Evolutionary conservation across 2,113 vertebrate species (phyloP), one percentile per base, ranked within the genome.

Genomic region (Malurus elegans): DNA sequence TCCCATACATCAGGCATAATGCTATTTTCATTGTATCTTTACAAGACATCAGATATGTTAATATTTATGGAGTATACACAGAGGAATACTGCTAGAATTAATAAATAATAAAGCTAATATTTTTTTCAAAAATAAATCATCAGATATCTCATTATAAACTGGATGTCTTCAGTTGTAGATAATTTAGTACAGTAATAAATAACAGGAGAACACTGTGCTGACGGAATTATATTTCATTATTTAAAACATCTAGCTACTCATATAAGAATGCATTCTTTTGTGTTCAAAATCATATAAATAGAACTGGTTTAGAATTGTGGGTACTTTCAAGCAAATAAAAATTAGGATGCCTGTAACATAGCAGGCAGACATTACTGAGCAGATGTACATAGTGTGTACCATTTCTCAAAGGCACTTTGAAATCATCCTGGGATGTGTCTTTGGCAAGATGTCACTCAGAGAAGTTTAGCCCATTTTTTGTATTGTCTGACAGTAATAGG

Each of bases 91-190:
- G 76, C 73, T 93, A 94, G 94, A 98, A 98, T 98, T 97, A 97
- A 98, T 98, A 98, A 98, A 98, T 98, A 97, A 98, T 98, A 97
- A 97, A 97, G 96, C 91, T 97, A 97, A 97, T 97, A 96, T 97
- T 95, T 96, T 97, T 95, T 74, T 4, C 62, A 94, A 97, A 97
- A 95, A 97, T 98, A 98, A 97, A 97, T 98, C 96, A 95, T 97
- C 91, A 90, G 92, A 79, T 96, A 87, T 69, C 83, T 96, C 85
- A 92, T 96, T 97, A 96, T 92, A 96, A 96, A 97, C 86, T 82
- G 45, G 38, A 86, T 91, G 76, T 91, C 94, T 95, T 93, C 74
- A 71, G 74, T 66, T 96, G 58, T 32, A 80, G 65, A 92, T 94
- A 96, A 96, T 97, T 97, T 98, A 98, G 71, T 92, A 51, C 32